Evolutionary conservation across 2,113 vertebrate species (phyloP).

Genomic region (Rousettus leschenaultii): DNA sequence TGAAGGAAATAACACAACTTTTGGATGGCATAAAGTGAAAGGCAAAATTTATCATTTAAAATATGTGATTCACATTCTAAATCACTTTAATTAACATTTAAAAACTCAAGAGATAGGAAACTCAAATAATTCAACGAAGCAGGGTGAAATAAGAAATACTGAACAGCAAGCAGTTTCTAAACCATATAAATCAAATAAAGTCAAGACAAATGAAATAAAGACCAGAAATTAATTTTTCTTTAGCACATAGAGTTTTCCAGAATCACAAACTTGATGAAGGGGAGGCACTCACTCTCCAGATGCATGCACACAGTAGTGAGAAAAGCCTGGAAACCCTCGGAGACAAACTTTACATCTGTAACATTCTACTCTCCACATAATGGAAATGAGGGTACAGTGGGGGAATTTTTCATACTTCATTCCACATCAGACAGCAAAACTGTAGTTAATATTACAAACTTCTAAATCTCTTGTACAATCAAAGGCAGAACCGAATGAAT

Average conservation of each 20-base stretch:
- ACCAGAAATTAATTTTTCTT: constrained; percentile 42
- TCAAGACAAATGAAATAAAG: constrained; percentile 37
- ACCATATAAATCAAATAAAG: constrained; percentile 44
- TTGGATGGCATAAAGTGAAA: neutral
- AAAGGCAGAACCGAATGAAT: constrained; percentile 58
- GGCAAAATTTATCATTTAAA: constrained; percentile 33
- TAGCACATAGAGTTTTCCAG: constrained; percentile 13
- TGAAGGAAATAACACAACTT: constrained; percentile 12
- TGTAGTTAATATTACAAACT: neutral
- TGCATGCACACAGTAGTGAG: constrained; percentile 19
- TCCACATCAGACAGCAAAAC: constrained; percentile 24
- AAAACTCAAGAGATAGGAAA: constrained; percentile 37
- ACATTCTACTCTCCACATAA: neutral
- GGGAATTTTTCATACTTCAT: neutral
- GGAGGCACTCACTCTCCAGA: neutral
- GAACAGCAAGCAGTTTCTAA: constrained; percentile 19
- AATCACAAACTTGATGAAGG: constrained; percentile 14
- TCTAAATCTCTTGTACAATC: neutral
- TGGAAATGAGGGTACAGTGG: neutral
- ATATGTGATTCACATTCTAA: constrained; percentile 20
- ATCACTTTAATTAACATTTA: constrained; percentile 40
- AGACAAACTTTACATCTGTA: neutral
- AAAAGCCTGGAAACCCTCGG: constrained; percentile 6
- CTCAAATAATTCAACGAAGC: constrained; percentile 51
- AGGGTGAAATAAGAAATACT: constrained; percentile 5